Evolutionary conservation across 2,113 vertebrate species (phyloP), one percentile per base, ranked within the genome.

Genomic region (Perognathus longimembris): DNA sequence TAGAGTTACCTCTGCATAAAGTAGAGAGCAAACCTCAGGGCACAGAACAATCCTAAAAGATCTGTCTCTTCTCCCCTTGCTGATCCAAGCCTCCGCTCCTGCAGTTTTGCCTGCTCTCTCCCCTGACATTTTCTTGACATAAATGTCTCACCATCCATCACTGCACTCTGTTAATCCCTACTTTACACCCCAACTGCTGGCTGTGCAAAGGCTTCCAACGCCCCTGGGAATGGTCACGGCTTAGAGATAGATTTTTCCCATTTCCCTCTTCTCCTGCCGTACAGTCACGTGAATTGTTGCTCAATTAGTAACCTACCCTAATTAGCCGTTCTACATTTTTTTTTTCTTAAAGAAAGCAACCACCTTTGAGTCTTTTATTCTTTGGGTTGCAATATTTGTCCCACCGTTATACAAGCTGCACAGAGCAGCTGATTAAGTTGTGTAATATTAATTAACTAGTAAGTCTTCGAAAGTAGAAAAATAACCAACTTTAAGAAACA

Each of bases 391-490:
- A 88, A 70, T 94, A 94, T 40, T 79, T 85, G 26, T 85, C 64
- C 42, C 21, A 76, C 73, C 87, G 63, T 84, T 95, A 42, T 28
- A 36, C 45, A 92, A 91, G 59, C 84, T 91, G 21, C 50, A 80
- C 40, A 74, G 66, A 95, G 61, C 92, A 73, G 57, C 85, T 95
- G 94, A 93, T 92, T 95, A 88, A 85, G 86, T 93, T 40, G 78
- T 90, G 45, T 93, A 93, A 88, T 91, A 88, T 67, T 45, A 92
- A 76, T 92, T 89, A 4, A 87, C 34, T 32, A 80, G 67, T 71
- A 85, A 75, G 77, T 96, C 67, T 95, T 93, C 75, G 67, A 93
- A 94, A 90, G 89, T 90, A 95, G 94, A 94, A 95, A n/a, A 96
- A 89, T 87, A 85, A 95, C 84, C 63, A 89, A 95, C 91, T 94